Evolutionary conservation across 2,888 invertebrate genomes (phyloP).

Genomic region (Cryptosula pallasiana): DNA sequence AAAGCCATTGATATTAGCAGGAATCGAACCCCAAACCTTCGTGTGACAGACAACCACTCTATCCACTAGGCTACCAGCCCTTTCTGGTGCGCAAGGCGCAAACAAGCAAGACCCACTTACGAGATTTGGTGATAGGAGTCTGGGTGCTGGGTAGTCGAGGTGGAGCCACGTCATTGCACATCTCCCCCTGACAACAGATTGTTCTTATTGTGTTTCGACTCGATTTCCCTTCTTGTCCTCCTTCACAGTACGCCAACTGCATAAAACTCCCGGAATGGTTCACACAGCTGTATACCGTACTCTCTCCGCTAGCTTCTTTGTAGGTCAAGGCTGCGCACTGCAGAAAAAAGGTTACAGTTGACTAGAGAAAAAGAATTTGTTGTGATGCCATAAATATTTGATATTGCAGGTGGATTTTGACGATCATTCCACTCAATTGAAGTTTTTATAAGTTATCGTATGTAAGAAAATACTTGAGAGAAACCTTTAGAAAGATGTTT

Average conservation of each 20-base stretch:
- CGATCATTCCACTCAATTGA: too few relatives aligned
- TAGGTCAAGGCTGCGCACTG: conserved; percentile 16
- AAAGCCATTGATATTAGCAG: too few relatives aligned
- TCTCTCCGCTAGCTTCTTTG: not conserved
- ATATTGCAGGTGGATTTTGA: too few relatives aligned
- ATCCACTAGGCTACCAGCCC: too few relatives aligned
- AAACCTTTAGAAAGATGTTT: too few relatives aligned
- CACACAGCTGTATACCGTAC: conserved; percentile 1
- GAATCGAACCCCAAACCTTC: too few relatives aligned
- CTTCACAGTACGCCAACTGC: conserved; percentile 19
- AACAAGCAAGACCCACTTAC: not conserved
- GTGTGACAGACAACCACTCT: too few relatives aligned
- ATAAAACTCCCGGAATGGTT: not conserved
- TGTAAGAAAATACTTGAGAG: too few relatives aligned
- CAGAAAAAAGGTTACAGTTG: not conserved
- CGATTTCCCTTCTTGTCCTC: conserved; percentile 11
- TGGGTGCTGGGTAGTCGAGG: not conserved
- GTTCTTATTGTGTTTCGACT: not conserved
- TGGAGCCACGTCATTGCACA: conserved; percentile 9
- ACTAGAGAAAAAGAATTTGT: too few relatives aligned
- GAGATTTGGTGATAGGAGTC: not conserved
- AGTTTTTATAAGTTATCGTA: too few relatives aligned
- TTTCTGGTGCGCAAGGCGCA: too few relatives aligned
- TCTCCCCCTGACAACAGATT: conserved; percentile 7
- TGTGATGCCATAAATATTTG: too few relatives aligned